These are phyloP conservation scores for Caretta caretta DNA, from an alignment of 2,113 vertebrate species.

Conservation along the genomic window DNA sequence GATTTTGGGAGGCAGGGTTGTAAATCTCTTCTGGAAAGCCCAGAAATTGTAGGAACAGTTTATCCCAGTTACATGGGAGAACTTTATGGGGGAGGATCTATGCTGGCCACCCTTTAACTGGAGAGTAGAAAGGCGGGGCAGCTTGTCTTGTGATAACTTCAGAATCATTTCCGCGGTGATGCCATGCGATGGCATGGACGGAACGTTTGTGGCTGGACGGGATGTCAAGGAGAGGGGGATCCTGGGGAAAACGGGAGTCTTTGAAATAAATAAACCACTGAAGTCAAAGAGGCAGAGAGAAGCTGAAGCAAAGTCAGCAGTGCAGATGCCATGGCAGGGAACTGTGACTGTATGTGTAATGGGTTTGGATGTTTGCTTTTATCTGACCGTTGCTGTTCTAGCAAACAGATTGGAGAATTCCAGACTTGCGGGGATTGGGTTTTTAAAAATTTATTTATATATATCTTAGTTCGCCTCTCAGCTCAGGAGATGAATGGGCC, in stretches of 20 bases:
- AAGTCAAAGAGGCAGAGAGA: background rate
- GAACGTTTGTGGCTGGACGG: constrained; percentile 9
- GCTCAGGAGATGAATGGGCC: background rate
- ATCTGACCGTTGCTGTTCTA: constrained; percentile 53
- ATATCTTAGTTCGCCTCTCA: background rate
- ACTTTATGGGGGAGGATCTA: background rate
- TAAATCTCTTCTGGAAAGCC: background rate
- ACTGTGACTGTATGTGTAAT: constrained; percentile 21
- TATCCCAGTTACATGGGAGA: background rate
- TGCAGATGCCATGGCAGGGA: constrained; percentile 37
- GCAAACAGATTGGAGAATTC: constrained; percentile 63
- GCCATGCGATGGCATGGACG: background rate
- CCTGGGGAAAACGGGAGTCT: background rate
- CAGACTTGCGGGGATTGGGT: background rate
- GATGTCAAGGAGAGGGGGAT: constrained; percentile 15
- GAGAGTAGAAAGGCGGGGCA: background rate
- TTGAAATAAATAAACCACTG: background rate
- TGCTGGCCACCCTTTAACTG: background rate
- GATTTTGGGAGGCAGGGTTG: background rate
- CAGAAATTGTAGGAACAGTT: background rate
- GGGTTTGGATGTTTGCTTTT: constrained; percentile 49
- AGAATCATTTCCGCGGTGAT: background rate
- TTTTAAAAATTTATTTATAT: background rate
- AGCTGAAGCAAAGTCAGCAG: constrained; percentile 64
- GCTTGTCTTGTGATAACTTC: constrained; percentile 16